Base-by-base conservation (phyloP, 2,888 invertebrate species). In the Scaptomyza polygonia region DNA sequence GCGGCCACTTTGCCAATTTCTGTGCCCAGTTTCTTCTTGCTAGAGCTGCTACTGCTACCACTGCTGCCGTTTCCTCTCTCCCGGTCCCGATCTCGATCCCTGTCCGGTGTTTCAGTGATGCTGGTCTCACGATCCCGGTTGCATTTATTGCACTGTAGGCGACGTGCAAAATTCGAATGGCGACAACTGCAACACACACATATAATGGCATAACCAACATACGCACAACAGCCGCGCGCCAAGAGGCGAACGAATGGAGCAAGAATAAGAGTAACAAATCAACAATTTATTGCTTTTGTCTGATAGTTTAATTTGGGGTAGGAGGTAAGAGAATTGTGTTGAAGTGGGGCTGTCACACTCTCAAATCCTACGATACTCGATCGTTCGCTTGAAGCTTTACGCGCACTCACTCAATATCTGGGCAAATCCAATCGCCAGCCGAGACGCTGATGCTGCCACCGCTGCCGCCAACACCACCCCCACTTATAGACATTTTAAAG, bases 1-100 rank as follows among this genome's bases (percentile, higher is more conserved):
- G 99, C 99, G 34, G 98, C 97, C 21, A 96, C 97, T 93, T 99
- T 99, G 4, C 99, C 99, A 82, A 99, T 99, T 93, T 99, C 99
- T 65, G 97, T 97, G 0, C 98, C 97, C 49, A 97, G 93, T 92
- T 97, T 97, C 92, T 96, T 97, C 82, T 90, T 90, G 67, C 86
- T 83, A 12, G 81, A 51, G 71, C 82, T 52, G 77, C 83, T 67
- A 77, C 81, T 66, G 78, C 83, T 84, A 55, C 86, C 59, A 49
- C 89, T 86, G 16, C 80, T 68, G 32, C 80, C 86, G 53, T 82
- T 82, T 16, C 86, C 87, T 0, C 80, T 69, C 6, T 70, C 70
- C 42, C 69, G 67, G 7, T 73, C 73, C 7, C 66, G 44, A 21
- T 75, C 75, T n/a, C 44, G 29, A 32, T 78, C 74, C 34, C 70